A percentile compares a stretch with the other conserved stretches of the same genome.
phyloP scores from a whole-genome alignment of 1,140 invertebrate species.

The Pseudomyrmex cubaensis region DNA sequence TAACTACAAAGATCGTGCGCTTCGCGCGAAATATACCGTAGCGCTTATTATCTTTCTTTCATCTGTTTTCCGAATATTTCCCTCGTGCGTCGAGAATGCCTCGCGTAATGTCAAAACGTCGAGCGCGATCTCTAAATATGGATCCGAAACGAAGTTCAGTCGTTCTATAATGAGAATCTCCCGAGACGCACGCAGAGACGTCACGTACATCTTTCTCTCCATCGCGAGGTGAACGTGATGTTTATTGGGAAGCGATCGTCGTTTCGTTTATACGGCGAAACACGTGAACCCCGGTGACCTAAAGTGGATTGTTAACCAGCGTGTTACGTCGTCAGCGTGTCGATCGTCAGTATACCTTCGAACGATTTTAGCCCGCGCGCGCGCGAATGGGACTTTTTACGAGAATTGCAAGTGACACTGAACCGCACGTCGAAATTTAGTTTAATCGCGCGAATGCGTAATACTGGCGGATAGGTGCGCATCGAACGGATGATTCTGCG shows the following conservation, averaged over 20 bases:
- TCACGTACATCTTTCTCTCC: slow-evolving; percentile 21
- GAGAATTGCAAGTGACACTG: neutral
- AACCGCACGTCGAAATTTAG: neutral
- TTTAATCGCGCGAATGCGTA: slow-evolving; percentile 3
- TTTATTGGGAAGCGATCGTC: slow-evolving; percentile 62
- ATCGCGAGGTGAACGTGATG: slow-evolving; percentile 42
- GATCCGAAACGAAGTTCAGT: slow-evolving; percentile 14
- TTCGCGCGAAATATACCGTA: neutral
- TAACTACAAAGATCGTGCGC: neutral
- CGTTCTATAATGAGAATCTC: neutral
- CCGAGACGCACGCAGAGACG: neutral
- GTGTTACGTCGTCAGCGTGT: slow-evolving; percentile 60
- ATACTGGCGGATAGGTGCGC: neutral
- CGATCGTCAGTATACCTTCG: slow-evolving; percentile 63
- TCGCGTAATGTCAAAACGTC: slow-evolving; percentile 19
- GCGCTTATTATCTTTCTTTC: neutral
- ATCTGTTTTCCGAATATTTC: neutral
- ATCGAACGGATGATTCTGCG: neutral
- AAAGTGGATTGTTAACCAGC: slow-evolving; percentile 64
- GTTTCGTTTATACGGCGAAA: slow-evolving; percentile 57
- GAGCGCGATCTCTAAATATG: slow-evolving; percentile 31
- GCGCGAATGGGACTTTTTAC: slow-evolving; percentile 20
- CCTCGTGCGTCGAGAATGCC: neutral
- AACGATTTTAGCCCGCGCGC: slow-evolving; percentile 3
- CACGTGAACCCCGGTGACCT: slow-evolving; percentile 61